Base-by-base conservation (phyloP, 2,113 vertebrate species). In the Macaca nemestrina region DNA sequence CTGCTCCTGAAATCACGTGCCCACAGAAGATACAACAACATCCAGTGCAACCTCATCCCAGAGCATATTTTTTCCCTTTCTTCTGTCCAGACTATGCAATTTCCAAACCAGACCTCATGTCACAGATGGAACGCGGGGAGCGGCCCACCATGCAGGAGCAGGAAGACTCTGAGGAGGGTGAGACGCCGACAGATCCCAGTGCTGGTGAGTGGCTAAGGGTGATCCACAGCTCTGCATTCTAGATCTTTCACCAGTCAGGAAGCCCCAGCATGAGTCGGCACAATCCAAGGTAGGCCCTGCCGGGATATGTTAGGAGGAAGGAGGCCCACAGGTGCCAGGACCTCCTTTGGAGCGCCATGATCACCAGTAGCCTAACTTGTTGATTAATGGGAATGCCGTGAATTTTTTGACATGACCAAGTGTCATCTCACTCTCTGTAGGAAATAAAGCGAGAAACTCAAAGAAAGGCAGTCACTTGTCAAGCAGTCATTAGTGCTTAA, bases 61-160 rank as follows among this genome's bases (percentile, higher is more conserved):
- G 0, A 8, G 27, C 55, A 0, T n/a, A 3, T 67, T 75, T 90
- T 25, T 93, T 85, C 96, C 91, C 88, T 81, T 81, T 68, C 35
- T 96, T 97, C 96, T 95, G 80, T 8, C 79, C 97, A 99, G 99
- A 99, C 98, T 99, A 99, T 98, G 99, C 99, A 78, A 99, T 99
- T 95, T 99, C 99, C 97, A 99, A 99, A 93, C 99, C 99, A 0
- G 99, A 98, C 55, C 98, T 99, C 73, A 95, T 99, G 98, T 98
- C 99, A 18, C 99, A 99, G 97, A 98, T 98, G 12, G 99, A 99
- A 93, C 98, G 98, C 8, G 98, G 98, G 32, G 98, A 98, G 57
- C 95, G 98, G 90, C 98, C 98, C 0, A 70, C 87, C 94, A 97
- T 98, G 23, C 90, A 25, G 93, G 99, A 98, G 0, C 98, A 98